Percentiles rank a stretch among this genome's conserved stretches.
phyloP scores from a whole-genome alignment of 2,888 invertebrate genomes.

The Notodonta ziczac region DNA sequence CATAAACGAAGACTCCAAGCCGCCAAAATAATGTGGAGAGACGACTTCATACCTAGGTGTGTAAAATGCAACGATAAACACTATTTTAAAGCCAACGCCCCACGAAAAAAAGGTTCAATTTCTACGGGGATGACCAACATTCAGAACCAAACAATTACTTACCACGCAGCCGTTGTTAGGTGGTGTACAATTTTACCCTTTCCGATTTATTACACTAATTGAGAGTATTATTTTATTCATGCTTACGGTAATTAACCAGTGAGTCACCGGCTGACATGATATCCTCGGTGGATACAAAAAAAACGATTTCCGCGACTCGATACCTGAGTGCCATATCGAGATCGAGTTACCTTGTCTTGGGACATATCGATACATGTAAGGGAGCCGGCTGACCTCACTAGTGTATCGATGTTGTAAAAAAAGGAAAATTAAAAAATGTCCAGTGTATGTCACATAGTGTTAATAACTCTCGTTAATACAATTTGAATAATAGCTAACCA shows the following conservation, averaged over 20 bases:
- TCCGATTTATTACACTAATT: neutral
- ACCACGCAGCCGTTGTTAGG: no score
- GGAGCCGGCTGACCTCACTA: conserved; percentile 56
- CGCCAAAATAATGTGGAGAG: no score
- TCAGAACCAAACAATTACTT: no score
- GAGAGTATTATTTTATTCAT: neutral
- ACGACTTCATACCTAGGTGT: no score
- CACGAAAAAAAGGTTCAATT: no score
- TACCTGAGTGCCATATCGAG: conserved; percentile 48
- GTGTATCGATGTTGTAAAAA: conserved; percentile 24
- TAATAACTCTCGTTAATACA: neutral
- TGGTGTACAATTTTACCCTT: no score
- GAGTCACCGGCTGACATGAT: conserved; percentile 49
- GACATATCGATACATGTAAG: conserved; percentile 52
- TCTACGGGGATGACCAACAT: no score
- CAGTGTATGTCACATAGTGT: conserved; percentile 33
- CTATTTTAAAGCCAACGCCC: no score
- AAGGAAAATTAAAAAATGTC: conserved; percentile 38
- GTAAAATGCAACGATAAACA: no score
- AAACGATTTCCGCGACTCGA: conserved; percentile 55
- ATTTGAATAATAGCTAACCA: no score
- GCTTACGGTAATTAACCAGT: conserved; percentile 44
- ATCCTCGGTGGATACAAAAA: conserved; percentile 49
- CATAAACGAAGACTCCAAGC: no score
- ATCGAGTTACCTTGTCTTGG: conserved; percentile 60